Evolutionary conservation across 2,888 invertebrate genomes (phyloP), one percentile per base, ranked within the genome.

Genomic region (Drosophila pseudotakahashii): DNA sequence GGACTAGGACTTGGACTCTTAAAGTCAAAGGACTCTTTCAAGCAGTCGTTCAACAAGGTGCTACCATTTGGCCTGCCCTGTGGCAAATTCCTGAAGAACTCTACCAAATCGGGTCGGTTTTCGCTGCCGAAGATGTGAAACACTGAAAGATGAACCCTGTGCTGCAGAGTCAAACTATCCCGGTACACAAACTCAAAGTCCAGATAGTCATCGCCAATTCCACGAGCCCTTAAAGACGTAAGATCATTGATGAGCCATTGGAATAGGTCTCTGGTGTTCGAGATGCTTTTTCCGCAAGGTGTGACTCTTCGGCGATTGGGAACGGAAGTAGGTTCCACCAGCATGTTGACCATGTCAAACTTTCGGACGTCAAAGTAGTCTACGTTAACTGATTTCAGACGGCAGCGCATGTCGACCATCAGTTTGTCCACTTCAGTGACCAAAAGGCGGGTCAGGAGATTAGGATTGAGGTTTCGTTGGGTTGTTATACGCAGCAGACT

Each of bases 321-420:
- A 14, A 53, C 26, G 2, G 30, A 1, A 1, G 44, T 34, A 0
- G 53, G 14, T 5, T 64, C 30, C 10, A 48, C 23, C 19, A 89
- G 45, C 75, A 89, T 71, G 32, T 88, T 89, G 6, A 84, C 48
- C 77, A 89, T 79, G n/a, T 89, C 89, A 30, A 88, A 89, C 45
- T 89, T 89, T 4, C 84, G 81, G 47, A 89, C 70, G 67, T 89
- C 89, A 30, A 73, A 82, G 53, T 87, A 89, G 50, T 89, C 88
- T n/a, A 89, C 60, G 47, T 70, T 72, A 19, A 89, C 77, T 26
- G 30, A 39, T 3, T 63, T 55, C 0, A 89, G 42, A 7, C 73
- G 79, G 19, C 53, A 77, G 0, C 74, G 71, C 41, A 75, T 2
- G 10, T 52, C 41, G 11, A 44, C 37, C 60, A 89, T 53, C 3